Conservation (phyloP, 2,113 vertebrate genomes). For the Megaceryle torquata region DNA sequence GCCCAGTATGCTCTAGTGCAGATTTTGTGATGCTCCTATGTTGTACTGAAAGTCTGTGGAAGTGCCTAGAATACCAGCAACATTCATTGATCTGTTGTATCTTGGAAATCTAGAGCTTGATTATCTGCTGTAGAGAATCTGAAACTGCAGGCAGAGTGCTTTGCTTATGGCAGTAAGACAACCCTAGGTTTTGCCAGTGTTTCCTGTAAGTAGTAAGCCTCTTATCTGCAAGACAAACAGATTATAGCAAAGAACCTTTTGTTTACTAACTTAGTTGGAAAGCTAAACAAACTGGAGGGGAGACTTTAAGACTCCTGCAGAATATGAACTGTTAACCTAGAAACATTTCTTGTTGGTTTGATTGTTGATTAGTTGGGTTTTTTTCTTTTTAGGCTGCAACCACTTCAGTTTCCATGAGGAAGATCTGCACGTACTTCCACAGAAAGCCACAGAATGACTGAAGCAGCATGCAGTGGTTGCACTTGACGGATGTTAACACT, state of each 20-base stretch:
- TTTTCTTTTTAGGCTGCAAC: conserved; percentile 68
- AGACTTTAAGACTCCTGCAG: not conserved
- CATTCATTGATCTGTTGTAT: not conserved
- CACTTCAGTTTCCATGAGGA: conserved; percentile 85
- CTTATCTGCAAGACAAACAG: not conserved
- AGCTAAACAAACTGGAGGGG: not conserved
- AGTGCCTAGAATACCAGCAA: not conserved
- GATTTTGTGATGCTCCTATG: not conserved
- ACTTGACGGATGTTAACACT: not conserved
- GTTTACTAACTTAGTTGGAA: not conserved
- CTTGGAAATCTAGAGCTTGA: not conserved
- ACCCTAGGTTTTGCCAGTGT: not conserved
- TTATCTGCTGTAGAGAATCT: not conserved
- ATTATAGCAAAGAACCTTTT: not conserved
- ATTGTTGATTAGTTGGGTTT: not conserved
- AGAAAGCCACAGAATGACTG: conserved; percentile 75
- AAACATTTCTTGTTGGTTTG: not conserved
- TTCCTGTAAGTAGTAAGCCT: not conserved
- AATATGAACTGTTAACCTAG: not conserved
- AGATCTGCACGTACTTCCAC: conserved; percentile 91
- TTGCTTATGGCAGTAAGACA: not conserved
- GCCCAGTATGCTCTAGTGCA: not conserved
- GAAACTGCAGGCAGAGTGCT: not conserved
- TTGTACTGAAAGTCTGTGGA: not conserved
- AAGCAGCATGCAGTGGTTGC: not conserved